Evolutionary conservation across 2,888 invertebrate genomes (phyloP), one percentile per base, ranked within the genome.

Genomic region (Ramazzottius varieornatus): DNA sequence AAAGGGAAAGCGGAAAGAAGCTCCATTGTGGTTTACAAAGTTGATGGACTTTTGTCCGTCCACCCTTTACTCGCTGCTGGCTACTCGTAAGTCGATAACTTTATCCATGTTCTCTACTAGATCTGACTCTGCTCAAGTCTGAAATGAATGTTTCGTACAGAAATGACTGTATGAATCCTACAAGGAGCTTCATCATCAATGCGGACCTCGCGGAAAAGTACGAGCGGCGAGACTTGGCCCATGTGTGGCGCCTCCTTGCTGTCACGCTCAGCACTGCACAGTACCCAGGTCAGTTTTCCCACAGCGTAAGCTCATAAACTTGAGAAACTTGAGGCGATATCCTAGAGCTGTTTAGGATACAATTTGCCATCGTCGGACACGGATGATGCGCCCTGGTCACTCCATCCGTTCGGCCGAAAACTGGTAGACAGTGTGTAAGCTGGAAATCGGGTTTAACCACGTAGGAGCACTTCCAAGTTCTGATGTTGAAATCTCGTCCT

Each of bases 401-500:
- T 82, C 65, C 87, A 88, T 79, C 91, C 93, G 0, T 87, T 91
- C 70, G 90, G 91, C 68, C 84, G 85, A 73, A 83, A 83, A 71
- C 78, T 92, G 70, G 81, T 93, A 68, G 86, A 90, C 73, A 84
- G 88, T 1, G 78, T 93, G 89, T 90, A 77, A 81, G n/a, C n/a
- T n/a, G n/a, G n/a, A n/a, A n/a, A n/a, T n/a, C n/a, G n/a, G n/a
- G n/a, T n/a, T n/a, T n/a, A n/a, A n/a, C n/a, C n/a, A n/a, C n/a
- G n/a, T n/a, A n/a, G n/a, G n/a, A n/a, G n/a, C n/a, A n/a, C n/a
- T n/a, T n/a, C n/a, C n/a, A n/a, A n/a, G n/a, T n/a, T n/a, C n/a
- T n/a, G n/a, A n/a, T n/a, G n/a, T n/a, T n/a, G n/a, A n/a, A n/a
- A n/a, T n/a, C n/a, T n/a, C n/a, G n/a, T n/a, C n/a, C n/a, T n/a